Evolutionary conservation across 2,888 invertebrate species (phyloP).

Genomic region (Drosophila basisetae): DNA sequence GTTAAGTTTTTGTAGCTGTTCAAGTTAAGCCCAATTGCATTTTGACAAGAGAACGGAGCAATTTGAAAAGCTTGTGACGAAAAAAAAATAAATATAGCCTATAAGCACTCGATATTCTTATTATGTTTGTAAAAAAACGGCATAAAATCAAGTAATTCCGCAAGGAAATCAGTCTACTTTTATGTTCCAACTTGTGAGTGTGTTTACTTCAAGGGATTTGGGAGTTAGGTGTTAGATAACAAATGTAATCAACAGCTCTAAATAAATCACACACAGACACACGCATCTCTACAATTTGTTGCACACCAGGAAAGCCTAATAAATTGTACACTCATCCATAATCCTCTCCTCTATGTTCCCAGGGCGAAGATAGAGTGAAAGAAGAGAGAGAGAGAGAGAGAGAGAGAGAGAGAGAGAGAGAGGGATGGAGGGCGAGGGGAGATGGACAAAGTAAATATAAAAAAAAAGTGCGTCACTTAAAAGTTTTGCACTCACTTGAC

Average conservation of each 20-base stretch:
- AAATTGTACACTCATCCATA: conserved; percentile 61
- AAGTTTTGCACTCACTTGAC: conserved; percentile 81
- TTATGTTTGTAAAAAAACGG: background rate
- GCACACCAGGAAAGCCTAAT: conserved; percentile 64
- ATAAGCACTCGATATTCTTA: background rate
- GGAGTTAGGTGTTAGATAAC: conserved; percentile 1
- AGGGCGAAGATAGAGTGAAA: background rate
- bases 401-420: background rate
- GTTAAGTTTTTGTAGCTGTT: background rate
- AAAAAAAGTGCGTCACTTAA: conserved; percentile 79
- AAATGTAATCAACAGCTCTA: conserved; percentile 55
- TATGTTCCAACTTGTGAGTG: background rate
- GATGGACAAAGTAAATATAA: background rate
- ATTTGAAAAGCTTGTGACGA: background rate
- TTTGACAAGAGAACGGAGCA: background rate
- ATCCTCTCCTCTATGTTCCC: conserved; percentile 29
- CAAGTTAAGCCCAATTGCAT: background rate
- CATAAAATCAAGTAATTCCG: conserved; percentile 5
- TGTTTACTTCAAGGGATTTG: background rate
- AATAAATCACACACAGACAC: conserved; percentile 47
- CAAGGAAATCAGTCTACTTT: conserved; percentile 24
- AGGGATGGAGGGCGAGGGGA: background rate
- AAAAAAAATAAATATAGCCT: background rate
- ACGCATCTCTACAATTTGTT: conserved; percentile 11
- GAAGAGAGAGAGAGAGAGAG: background rate